Evolutionary conservation across 2,113 vertebrate species (phyloP).

Genomic region (Centropus unirufus): DNA sequence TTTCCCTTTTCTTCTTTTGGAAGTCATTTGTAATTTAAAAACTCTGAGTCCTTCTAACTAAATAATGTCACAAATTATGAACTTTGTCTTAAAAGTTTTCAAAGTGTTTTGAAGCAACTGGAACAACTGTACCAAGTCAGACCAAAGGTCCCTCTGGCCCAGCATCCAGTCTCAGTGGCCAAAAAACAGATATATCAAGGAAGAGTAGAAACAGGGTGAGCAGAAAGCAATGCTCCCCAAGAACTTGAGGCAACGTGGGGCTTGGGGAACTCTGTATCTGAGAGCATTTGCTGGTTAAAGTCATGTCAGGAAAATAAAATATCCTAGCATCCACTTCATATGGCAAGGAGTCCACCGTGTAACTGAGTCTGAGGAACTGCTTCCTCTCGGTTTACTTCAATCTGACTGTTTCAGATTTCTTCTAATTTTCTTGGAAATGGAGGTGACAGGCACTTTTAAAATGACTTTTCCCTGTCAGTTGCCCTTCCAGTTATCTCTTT

Average conservation of each 20-base stretch:
- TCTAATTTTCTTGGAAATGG: not conserved
- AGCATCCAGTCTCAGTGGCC: not conserved
- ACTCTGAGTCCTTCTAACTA: conserved; percentile 37
- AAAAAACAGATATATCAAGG: conserved; percentile 5
- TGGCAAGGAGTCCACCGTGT: not conserved
- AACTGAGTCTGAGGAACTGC: not conserved
- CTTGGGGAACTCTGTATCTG: not conserved
- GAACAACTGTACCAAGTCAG: conserved; percentile 4
- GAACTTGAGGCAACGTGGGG: not conserved
- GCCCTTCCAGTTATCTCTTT: not conserved
- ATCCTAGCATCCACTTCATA: not conserved
- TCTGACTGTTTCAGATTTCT: not conserved
- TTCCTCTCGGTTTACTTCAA: not conserved
- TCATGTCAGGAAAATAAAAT: not conserved
- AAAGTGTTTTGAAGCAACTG: conserved; percentile 27
- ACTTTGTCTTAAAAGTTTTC: conserved; percentile 15
- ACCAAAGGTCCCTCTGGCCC: conserved; percentile 50
- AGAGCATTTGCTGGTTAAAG: conserved; percentile 6
- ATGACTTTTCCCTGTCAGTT: not conserved
- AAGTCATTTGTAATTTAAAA: conserved; percentile 53
- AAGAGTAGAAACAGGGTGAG: not conserved
- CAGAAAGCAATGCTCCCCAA: not conserved
- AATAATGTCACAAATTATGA: not conserved
- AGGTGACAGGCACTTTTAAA: not conserved
- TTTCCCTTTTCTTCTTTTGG: not conserved